These are phyloP conservation scores for Habrosyne pyritoides DNA, from an alignment of 2,888 invertebrate genomes.

Conservation along the genomic window DNA sequence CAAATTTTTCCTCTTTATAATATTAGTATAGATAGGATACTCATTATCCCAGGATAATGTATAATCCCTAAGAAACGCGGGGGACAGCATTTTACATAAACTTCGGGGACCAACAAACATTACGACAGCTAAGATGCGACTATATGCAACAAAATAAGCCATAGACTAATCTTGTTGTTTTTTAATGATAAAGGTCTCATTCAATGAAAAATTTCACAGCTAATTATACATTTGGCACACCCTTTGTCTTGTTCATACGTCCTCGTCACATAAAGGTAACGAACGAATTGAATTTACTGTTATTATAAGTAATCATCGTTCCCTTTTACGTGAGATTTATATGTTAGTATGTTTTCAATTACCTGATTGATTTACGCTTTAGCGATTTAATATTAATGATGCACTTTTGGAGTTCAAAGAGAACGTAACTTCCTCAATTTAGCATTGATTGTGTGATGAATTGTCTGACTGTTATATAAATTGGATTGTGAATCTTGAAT, in stretches of 20 bases:
- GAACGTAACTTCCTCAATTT: not conserved
- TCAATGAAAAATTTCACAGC: constrained; percentile 9
- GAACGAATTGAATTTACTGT: not conserved
- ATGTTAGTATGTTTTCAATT: not conserved
- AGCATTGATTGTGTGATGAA: not conserved
- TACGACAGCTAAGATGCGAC: too few relatives aligned
- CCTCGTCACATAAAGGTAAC: constrained; percentile 11
- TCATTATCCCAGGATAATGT: too few relatives aligned
- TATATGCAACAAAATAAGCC: not conserved
- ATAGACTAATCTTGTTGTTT: not conserved
- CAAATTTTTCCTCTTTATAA: too few relatives aligned
- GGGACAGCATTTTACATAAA: too few relatives aligned
- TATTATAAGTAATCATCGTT: not conserved
- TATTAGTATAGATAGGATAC: too few relatives aligned
- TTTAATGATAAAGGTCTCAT: constrained; percentile 6
- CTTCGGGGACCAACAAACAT: too few relatives aligned
- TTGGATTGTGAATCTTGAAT: too few relatives aligned
- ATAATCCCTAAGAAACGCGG: too few relatives aligned
- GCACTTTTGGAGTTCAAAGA: not conserved
- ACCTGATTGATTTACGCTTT: not conserved
- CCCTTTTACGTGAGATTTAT: not conserved
- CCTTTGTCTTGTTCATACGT: constrained; percentile 11
- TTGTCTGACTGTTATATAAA: too few relatives aligned
- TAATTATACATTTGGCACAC: constrained; percentile 5
- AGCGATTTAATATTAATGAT: not conserved